Percentiles rank a stretch among this genome's conserved stretches.
Conservation (phyloP, 2,797 vertebrate species). For the Eremophila alpestris region DNA sequence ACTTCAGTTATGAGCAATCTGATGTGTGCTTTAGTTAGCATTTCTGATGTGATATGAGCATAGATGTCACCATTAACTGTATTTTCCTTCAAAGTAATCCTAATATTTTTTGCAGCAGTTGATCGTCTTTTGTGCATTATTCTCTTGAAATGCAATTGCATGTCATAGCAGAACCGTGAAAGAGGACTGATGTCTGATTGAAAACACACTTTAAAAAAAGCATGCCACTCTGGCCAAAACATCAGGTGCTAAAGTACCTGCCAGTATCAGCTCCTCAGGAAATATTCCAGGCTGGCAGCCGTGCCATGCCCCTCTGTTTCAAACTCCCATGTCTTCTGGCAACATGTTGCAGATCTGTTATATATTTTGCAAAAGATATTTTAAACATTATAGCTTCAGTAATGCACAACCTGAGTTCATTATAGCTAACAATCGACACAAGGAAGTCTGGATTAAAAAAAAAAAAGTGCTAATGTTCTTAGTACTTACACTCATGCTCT, state of each 20-base stretch:
- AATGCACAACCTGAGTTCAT: background rate
- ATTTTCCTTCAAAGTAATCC: background rate
- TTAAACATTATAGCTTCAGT: background rate
- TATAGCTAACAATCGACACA: background rate
- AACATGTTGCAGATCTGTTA: background rate
- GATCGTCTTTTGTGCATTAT: background rate
- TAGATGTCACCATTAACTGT: background rate
- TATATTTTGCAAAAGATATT: background rate
- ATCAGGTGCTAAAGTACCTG: background rate
- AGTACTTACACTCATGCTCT: background rate
- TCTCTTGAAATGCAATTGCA: background rate
- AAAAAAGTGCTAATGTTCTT: background rate
- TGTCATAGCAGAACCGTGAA: background rate
- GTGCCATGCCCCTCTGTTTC: background rate
- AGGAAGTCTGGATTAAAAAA: background rate
- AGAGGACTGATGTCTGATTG: background rate
- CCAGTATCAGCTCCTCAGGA: constrained; percentile 1
- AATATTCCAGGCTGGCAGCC: background rate
- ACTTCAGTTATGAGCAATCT: background rate
- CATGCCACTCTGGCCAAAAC: background rate
- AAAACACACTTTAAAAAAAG: background rate
- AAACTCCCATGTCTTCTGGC: background rate
- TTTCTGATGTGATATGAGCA: background rate
- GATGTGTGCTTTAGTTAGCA: no score
- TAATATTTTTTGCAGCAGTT: background rate